Evolutionary conservation across 2,797 vertebrate species (phyloP).

Genomic region (Pangasius larnaudii): DNA sequence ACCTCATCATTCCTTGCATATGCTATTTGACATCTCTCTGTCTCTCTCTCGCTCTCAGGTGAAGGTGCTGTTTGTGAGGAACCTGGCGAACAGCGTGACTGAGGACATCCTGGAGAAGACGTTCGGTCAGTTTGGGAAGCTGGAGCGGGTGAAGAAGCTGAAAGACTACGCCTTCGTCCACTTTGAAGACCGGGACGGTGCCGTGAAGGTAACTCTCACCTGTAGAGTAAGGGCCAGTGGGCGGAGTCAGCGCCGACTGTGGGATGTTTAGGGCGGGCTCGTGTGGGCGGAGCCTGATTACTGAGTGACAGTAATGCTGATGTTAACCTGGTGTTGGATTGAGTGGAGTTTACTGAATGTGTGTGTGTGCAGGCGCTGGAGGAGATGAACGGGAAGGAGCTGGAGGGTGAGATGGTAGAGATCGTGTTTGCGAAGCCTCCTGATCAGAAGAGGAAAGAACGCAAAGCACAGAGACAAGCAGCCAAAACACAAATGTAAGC

Average conservation of each 20-base stretch:
- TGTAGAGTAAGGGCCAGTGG: neutral
- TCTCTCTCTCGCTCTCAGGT: constrained; percentile 74
- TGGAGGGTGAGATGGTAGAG: constrained; percentile 98
- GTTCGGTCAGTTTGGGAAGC: constrained; percentile 90
- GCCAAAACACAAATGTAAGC: constrained; percentile 95
- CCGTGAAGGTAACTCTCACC: constrained; percentile 90
- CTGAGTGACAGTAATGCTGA: neutral
- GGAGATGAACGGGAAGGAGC: constrained; percentile 97
- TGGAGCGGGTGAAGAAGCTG: constrained; percentile 97
- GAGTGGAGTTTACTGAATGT: too few species aligned
- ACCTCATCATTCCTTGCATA: neutral
- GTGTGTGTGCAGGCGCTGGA: constrained; percentile 85
- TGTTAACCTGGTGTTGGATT: neutral
- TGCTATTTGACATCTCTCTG: neutral
- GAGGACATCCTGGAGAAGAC: constrained; percentile 94
- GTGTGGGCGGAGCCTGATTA: neutral
- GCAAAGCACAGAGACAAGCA: constrained; percentile 98
- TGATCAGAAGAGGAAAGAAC: constrained; percentile 99
- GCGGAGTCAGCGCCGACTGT: neutral
- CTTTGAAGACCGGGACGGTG: constrained; percentile 95
- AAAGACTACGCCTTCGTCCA: constrained; percentile 99
- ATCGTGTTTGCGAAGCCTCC: constrained; percentile 99
- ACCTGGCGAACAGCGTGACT: constrained; percentile 91
- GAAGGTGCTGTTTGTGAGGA: constrained; percentile 94
- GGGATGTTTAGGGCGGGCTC: neutral